Conservation (phyloP, 2,888 invertebrate genomes). For the Biston betularia region DNA sequence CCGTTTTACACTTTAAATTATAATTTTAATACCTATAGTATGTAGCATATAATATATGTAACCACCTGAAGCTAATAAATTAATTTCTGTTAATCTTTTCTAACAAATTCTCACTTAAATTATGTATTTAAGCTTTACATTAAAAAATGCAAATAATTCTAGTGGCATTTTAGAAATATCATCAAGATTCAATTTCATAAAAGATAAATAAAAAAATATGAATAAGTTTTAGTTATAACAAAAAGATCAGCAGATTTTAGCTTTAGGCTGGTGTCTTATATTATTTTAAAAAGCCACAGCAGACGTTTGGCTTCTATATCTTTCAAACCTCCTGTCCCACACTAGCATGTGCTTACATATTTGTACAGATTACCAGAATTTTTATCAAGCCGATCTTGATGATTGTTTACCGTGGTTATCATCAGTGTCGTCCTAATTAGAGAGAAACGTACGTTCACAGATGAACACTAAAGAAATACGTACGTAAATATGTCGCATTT, state of each 20-base stretch:
- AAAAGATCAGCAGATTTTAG: not conserved
- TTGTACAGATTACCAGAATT: no score
- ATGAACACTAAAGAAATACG: no score
- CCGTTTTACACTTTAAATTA: not conserved
- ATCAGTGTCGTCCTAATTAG: no score
- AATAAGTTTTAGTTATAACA: not conserved
- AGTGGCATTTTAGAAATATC: conserved; percentile 7
- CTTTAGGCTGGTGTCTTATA: not conserved
- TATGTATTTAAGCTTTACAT: not conserved
- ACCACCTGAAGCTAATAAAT: conserved; percentile 6
- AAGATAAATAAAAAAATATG: not conserved
- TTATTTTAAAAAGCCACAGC: not conserved
- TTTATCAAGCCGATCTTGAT: no score
- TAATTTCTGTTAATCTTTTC: not conserved
- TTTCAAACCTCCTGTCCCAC: not conserved
- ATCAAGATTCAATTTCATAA: not conserved
- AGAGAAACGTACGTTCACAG: no score
- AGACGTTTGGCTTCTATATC: not conserved
- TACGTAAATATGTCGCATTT: no score
- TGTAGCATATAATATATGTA: not conserved
- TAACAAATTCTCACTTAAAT: not conserved
- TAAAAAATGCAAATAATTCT: not conserved
- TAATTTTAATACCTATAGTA: not conserved
- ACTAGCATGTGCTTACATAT: not conserved
- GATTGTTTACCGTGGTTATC: no score